Percentiles rank a stretch among this genome's conserved stretches.
Conservation (phyloP, 2,797 vertebrate species). For the Tiaroga cobitis region DNA sequence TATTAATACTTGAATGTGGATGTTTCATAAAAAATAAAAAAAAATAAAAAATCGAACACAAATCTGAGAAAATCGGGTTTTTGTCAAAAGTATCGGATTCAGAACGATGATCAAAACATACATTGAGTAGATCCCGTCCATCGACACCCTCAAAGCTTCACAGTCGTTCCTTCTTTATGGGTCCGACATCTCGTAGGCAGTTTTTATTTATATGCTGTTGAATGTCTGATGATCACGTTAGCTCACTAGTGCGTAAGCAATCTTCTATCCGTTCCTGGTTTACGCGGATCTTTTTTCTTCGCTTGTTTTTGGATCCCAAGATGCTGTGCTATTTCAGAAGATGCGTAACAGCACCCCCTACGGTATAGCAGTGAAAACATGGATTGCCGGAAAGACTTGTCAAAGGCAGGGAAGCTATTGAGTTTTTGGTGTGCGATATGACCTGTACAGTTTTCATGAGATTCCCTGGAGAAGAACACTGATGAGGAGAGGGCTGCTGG, state of each 20-base stretch:
- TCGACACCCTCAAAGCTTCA: background rate
- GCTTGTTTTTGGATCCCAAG: background rate
- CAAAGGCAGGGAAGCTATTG: background rate
- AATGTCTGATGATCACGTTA: background rate
- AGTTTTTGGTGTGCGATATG: background rate
- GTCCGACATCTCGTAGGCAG: background rate
- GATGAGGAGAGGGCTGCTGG: background rate
- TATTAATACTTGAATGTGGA: no score
- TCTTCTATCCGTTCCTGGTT: background rate
- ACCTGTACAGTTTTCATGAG: background rate
- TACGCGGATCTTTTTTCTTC: background rate
- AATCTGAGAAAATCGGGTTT: no score
- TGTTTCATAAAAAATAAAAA: no score
- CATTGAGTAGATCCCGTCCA: background rate
- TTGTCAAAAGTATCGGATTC: background rate
- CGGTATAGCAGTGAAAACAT: background rate
- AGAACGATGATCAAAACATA: background rate
- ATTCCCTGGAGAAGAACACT: conserved; percentile 3
- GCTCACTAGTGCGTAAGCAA: background rate
- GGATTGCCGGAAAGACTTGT: background rate
- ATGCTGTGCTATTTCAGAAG: background rate
- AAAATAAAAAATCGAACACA: no score
- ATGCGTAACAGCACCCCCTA: background rate
- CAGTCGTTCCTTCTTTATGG: background rate
- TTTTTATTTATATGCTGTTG: background rate